phyloP scores from a whole-genome alignment of 2,113 vertebrate species.

The Nibea albiflora region DNA sequence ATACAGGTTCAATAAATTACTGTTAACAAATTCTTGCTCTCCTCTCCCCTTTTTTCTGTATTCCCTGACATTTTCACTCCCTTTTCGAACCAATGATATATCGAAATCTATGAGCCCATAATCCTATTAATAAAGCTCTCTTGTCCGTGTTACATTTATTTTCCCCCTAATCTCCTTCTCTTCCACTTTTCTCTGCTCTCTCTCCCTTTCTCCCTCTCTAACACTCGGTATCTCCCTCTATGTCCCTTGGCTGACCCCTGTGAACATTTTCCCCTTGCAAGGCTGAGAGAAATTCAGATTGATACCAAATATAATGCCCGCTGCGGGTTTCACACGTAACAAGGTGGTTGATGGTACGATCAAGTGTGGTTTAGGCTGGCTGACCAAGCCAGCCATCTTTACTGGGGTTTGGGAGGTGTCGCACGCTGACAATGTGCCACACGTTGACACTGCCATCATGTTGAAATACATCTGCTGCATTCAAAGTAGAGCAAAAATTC shows the following conservation, averaged over 20 bases:
- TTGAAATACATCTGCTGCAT: background rate
- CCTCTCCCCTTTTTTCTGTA: constrained; percentile 63
- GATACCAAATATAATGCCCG: constrained; percentile 82
- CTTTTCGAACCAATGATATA: constrained; percentile 81
- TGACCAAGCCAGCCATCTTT: constrained; percentile 70
- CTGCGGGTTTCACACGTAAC: constrained; percentile 79
- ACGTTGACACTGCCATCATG: constrained; percentile 17
- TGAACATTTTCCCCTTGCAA: constrained; percentile 84
- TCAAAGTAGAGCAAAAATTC: background rate
- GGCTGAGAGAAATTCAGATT: constrained; percentile 82
- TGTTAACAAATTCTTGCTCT: constrained; percentile 67
- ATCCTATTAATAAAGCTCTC: constrained; percentile 92
- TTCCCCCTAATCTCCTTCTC: constrained; percentile 87
- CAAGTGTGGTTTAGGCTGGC: constrained; percentile 77
- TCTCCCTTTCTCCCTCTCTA: constrained; percentile 80
- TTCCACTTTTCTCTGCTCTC: constrained; percentile 72
- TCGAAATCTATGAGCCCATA: constrained; percentile 88
- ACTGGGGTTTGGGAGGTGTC: constrained; percentile 49
- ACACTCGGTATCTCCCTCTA: constrained; percentile 74
- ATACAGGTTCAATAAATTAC: constrained; percentile 76
- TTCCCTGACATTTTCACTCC: constrained; percentile 77
- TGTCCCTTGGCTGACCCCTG: constrained; percentile 90
- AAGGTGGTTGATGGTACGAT: constrained; percentile 80
- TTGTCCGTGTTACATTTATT: constrained; percentile 92
- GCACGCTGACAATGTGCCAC: constrained; percentile 33